phyloP scores from a whole-genome alignment of 2,113 vertebrate species.

The Pavo muticus region DNA sequence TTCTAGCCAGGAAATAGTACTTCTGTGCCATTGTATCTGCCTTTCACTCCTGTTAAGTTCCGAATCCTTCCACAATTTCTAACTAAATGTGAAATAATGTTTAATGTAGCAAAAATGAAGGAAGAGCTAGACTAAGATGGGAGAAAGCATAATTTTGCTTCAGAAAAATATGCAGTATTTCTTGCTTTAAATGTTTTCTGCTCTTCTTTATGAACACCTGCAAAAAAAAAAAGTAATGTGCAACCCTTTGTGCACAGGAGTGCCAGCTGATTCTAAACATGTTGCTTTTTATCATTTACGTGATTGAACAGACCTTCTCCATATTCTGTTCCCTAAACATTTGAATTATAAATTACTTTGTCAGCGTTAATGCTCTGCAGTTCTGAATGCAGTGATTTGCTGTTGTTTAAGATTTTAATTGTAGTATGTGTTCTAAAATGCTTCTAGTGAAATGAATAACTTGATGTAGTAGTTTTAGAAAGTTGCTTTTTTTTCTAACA shows the following conservation, averaged over 20 bases:
- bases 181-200: neutral
- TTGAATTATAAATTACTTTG: neutral
- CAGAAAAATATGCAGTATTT: neutral
- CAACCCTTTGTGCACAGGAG: fast-evolving
- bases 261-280: neutral
- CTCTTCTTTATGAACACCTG: too few species aligned
- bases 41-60: neutral
- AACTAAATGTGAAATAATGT: neutral
- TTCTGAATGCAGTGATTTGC: neutral
- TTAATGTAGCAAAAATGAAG: neutral
- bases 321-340: neutral
- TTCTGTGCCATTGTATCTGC: neutral
- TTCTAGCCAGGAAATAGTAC: neutral
- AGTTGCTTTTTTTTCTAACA: neutral
- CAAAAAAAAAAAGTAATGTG: fast-evolving
- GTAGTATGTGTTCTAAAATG: neutral
- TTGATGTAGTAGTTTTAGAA: neutral
- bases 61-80: neutral
- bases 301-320: neutral
- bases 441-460: neutral
- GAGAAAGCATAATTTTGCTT: neutral
- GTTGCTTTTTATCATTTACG: neutral
- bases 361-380: neutral
- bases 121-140: neutral
- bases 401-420: neutral